Evolutionary conservation across 2,797 vertebrate species (phyloP).

Genomic region (Saxicola maurus): DNA sequence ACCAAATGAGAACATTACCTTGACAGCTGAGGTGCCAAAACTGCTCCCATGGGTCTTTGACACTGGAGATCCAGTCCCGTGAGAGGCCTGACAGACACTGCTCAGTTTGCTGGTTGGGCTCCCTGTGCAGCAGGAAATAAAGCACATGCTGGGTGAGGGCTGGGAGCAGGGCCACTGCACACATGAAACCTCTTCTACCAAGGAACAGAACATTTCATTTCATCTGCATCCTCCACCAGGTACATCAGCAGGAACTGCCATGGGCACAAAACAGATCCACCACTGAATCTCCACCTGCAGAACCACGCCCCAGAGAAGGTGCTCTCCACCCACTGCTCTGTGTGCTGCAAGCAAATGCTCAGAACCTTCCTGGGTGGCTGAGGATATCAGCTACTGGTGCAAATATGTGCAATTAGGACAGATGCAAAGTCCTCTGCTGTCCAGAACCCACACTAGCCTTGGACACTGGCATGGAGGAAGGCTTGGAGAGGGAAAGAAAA

Average conservation of each 20-base stretch:
- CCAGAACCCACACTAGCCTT: neutral
- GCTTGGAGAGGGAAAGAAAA: neutral
- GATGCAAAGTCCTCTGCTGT: neutral
- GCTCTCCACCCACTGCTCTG: neutral
- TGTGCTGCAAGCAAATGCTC: neutral
- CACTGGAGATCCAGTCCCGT: slow-evolving; percentile 86
- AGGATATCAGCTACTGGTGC: fast-evolving
- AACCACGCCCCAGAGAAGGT: neutral
- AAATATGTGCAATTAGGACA: neutral
- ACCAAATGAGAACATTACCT: slow-evolving; percentile 76
- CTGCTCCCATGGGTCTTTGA: slow-evolving; percentile 90
- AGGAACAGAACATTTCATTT: neutral
- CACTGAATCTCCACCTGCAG: neutral
- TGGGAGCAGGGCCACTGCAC: neutral
- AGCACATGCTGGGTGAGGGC: slow-evolving; percentile 32
- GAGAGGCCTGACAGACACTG: slow-evolving; percentile 70
- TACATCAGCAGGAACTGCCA: neutral
- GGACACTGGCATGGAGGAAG: neutral
- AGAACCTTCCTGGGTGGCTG: neutral
- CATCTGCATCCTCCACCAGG: neutral
- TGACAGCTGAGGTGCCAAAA: slow-evolving; percentile 88
- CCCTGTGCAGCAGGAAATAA: slow-evolving; percentile 69
- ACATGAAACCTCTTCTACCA: neutral
- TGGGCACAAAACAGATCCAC: neutral
- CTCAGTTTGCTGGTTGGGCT: slow-evolving; percentile 87